Evolutionary conservation across 2,888 invertebrate genomes (phyloP), one percentile per base, ranked within the genome.

Genomic region (Keiferia lycopersicella): DNA sequence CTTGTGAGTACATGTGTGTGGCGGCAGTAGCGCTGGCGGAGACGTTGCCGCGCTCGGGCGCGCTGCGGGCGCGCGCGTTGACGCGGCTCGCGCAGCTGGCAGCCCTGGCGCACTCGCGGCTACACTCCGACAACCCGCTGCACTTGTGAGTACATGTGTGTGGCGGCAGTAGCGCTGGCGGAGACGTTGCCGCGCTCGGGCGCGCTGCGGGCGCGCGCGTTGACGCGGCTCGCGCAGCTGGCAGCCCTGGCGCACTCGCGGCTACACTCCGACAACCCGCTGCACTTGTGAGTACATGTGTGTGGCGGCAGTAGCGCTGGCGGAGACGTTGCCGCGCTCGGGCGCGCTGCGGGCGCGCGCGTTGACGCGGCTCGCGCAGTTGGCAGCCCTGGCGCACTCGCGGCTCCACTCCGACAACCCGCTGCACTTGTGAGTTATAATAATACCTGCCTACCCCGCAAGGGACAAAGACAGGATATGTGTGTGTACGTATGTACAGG

Each of bases 11-110:
- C 70, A 71, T 72, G 66, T 72, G 75, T 64, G 26, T 57, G 65
- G 86, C 77, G 69, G 81, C 76, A 65, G 69, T 66, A 20, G 84
- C 82, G 71, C 82, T 81, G 64, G 74, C 77, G 57, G 81, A 68
- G 77, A 81, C 82, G 62, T 81, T 82, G 79, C 86, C 83, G 68
- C 84, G 84, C 71, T 68, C 74, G 75, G 86, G 86, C 2, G 71
- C 73, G 69, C 81, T 89, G 73, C 87, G 88, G 60, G 75, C 78
- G 70, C 71, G 69, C 67, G 88, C 89, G 59, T 82, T 90, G 71
- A 76, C 75, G 63, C 81, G 86, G 50, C 83, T 84, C 65, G 87
- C 86, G 66, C 83, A 83, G 69, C 86, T 92, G 69, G 92, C 93
- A 68, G 72, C 77, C 61, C 82, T 81, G 67, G 88, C 88, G 53